Base-by-base conservation (phyloP, 2,888 invertebrate species). In the Chloroclysta siterata region DNA sequence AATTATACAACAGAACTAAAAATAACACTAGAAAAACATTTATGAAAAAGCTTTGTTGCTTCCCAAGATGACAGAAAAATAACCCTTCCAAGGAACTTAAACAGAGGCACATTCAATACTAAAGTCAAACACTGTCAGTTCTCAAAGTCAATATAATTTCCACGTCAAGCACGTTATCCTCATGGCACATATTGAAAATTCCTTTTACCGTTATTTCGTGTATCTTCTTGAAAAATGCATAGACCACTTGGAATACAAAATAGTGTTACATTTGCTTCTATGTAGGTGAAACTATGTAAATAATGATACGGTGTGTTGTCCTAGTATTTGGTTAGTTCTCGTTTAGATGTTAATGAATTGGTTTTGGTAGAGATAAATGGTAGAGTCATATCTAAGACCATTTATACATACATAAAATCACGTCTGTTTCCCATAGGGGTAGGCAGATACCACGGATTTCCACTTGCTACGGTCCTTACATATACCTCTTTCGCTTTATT, bases 151-250 rank as follows among this genome's bases (percentile, higher is more conserved):
- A 52, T 52, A 52, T 42, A 51, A 29, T 47, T 56, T 51, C 5
- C 41, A 56, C 53, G 51, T 53, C 29, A 51, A 55, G 51, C 46
- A 53, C 52, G 51, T 48, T 53, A 48, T 53, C 48, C 53, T 47
- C 44, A 47, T 41, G 46, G 28, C 22, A 46, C 48, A 57, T 62
- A 62, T 62, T 62, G 41, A 33, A 62, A 53, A 53, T 62, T 62
- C 56, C 56, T 57, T 55, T 29, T 33, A 57, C 50, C 17, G 41
- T 41, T 44, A 44, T 51, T 33, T 7, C n/a, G 33, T 50, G 42
- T 48, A 22, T 29, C 47, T 28, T 28, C 57, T 53, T 42, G 48
- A 58, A 57, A 63, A 53, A 48, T 63, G 44, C 14, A n/a, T 14
- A 14, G 36, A 28, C 36, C 39, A 46, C 52, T 51, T 44, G 15